These are phyloP conservation scores for Coelinius sp. DNA, from an alignment of 2,888 invertebrate genomes.

Conservation along the genomic window DNA sequence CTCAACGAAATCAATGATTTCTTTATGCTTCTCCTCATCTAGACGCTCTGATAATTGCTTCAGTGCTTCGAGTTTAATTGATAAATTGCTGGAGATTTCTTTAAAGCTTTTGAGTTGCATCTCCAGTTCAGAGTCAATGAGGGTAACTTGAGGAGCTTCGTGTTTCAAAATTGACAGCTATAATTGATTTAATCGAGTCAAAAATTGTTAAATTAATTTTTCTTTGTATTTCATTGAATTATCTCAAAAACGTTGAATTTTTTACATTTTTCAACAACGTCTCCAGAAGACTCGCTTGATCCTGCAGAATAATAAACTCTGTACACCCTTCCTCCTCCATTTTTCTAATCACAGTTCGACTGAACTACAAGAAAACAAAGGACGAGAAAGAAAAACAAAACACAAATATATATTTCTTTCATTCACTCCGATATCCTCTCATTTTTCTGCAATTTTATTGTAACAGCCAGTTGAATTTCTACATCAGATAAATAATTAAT, in stretches of 20 bases:
- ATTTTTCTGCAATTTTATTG: conserved; percentile 41
- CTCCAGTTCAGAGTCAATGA: conserved; percentile 53
- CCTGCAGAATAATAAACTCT: conserved; percentile 33
- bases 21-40: conserved; percentile 40
- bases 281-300: conserved; percentile 48
- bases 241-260: no score
- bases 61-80: conserved; percentile 55
- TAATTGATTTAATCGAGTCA: conserved; percentile 35
- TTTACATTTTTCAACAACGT: conserved; percentile 58
- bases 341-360: not conserved
- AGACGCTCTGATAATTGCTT: conserved; percentile 49
- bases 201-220: no score
- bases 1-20: conserved; percentile 55
- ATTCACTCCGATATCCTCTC: conserved; percentile 49
- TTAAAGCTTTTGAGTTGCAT: conserved; percentile 51
- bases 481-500: conserved; percentile 10
- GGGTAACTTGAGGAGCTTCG: conserved; percentile 51
- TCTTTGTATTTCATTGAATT: not conserved
- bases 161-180: conserved; percentile 54
- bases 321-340: conserved; percentile 23
- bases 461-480: conserved; percentile 35
- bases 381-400: conserved; percentile 24
- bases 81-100: conserved; percentile 47
- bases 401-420: conserved; percentile 27
- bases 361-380: not conserved